Conservation (phyloP, 2,113 vertebrate genomes). For the Hyperoodon ampullatus region DNA sequence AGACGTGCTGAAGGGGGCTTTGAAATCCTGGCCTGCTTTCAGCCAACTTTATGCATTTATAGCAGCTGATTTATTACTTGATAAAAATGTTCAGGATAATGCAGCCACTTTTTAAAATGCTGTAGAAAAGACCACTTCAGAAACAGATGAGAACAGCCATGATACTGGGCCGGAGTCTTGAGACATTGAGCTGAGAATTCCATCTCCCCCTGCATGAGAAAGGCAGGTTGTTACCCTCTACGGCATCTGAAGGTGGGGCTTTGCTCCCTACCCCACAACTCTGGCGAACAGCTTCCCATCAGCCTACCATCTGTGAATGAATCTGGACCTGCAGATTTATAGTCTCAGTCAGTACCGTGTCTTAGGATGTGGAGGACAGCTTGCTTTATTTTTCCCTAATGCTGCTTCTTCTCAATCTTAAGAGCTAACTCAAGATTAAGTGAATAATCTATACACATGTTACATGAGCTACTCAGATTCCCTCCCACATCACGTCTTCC, state of each 20-base stretch:
- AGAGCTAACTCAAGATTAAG: background rate
- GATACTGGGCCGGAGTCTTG: background rate
- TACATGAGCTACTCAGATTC: background rate
- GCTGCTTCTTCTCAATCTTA: background rate
- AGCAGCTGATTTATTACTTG: background rate
- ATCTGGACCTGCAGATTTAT: background rate
- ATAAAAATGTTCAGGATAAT: background rate
- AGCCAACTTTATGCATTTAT: background rate
- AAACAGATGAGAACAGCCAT: background rate
- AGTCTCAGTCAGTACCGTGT: background rate
- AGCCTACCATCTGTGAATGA: background rate
- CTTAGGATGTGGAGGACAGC: background rate
- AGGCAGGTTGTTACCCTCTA: background rate
- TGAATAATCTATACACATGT: background rate
- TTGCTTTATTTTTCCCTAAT: background rate
- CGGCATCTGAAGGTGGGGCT: background rate
- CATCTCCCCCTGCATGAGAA: background rate
- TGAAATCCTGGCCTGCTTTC: background rate
- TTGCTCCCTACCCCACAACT: background rate
- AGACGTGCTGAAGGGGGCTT: background rate
- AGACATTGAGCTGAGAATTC: background rate
- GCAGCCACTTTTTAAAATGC: background rate
- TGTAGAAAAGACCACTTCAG: background rate
- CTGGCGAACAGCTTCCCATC: background rate
- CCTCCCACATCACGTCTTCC: background rate